phyloP scores from a whole-genome alignment of 2,888 invertebrate genomes.

The Drosophila neonasuta region DNA sequence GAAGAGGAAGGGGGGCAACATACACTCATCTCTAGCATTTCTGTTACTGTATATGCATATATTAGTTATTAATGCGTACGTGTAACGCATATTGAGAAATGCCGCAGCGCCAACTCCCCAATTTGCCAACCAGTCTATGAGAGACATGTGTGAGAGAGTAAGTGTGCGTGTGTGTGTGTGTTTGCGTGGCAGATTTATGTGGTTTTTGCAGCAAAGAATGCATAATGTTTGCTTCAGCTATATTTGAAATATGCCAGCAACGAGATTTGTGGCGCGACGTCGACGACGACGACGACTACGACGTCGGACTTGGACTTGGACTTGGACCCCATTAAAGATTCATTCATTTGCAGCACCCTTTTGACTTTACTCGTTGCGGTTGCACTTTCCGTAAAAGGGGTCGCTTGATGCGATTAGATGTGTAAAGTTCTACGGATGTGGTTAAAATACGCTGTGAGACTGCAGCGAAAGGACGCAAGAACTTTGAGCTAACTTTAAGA shows the following conservation, averaged over 20 bases:
- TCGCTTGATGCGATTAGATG: conserved; percentile 47
- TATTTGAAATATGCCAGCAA: conserved; percentile 64
- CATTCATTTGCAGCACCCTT: conserved; percentile 63
- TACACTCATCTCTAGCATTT: conserved; percentile 57
- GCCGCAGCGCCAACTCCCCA: conserved; percentile 61
- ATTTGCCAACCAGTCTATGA: conserved; percentile 50
- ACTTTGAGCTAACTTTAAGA: conserved; percentile 11
- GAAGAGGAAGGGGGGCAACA: conserved; percentile 17
- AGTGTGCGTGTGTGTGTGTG: conserved; percentile 25
- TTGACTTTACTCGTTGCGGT: conserved; percentile 49
- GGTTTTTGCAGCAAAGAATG: conserved; percentile 76
- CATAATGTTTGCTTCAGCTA: conserved; percentile 68
- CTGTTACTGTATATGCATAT: conserved; percentile 69
- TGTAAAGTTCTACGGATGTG: conserved; percentile 64
- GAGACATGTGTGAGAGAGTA: conserved; percentile 17
- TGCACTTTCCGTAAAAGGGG: conserved; percentile 43
- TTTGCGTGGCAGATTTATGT: conserved; percentile 72
- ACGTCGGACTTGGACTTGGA: conserved; percentile 21
- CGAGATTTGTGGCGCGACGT: conserved; percentile 66
- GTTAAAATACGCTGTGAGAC: conserved; percentile 36
- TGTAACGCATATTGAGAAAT: conserved; percentile 74
- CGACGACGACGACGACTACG: conserved; percentile 1
- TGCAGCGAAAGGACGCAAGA: conserved; percentile 10
- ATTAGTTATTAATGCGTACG: conserved; percentile 78
- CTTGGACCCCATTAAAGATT: conserved; percentile 69